Percentiles rank a stretch among this genome's conserved stretches.
Conservation (phyloP, 2,797 vertebrate genomes). For the Thripadectes ignobilis region DNA sequence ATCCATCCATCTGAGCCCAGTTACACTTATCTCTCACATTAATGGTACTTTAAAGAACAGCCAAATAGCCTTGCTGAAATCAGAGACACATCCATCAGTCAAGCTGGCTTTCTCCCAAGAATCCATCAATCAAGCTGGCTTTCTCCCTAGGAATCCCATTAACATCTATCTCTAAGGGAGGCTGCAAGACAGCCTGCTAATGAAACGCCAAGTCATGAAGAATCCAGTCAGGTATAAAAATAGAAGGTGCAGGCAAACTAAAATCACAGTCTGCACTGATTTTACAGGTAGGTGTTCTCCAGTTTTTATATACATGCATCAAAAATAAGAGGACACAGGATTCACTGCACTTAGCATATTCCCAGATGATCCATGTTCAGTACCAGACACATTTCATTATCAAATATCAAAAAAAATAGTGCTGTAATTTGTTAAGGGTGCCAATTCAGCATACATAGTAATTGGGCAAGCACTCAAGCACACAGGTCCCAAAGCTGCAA, state of each 20-base stretch:
- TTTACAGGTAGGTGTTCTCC: neutral
- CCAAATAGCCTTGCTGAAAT: slow-evolving; percentile 1
- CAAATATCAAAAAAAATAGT: neutral
- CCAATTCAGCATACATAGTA: neutral
- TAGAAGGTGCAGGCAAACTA: neutral
- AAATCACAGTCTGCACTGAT: neutral
- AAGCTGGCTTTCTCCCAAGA: neutral
- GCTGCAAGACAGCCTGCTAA: neutral
- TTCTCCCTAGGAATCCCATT: neutral
- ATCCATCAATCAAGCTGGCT: neutral
- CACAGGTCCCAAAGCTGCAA: neutral
- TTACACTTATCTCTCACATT: neutral
- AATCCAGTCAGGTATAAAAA: neutral
- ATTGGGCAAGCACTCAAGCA: neutral
- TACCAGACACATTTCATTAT: neutral
- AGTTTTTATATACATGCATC: neutral
- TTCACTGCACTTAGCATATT: accelerated
- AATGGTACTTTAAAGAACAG: neutral
- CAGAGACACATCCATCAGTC: neutral
- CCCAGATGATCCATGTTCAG: neutral
- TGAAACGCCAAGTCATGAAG: neutral
- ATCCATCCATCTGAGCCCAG: neutral
- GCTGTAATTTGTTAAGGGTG: neutral
- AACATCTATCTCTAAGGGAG: neutral
- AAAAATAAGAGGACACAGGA: neutral